Evolutionary conservation across 1,140 invertebrate species (phyloP).

Genomic region (Bombus fervidus): DNA sequence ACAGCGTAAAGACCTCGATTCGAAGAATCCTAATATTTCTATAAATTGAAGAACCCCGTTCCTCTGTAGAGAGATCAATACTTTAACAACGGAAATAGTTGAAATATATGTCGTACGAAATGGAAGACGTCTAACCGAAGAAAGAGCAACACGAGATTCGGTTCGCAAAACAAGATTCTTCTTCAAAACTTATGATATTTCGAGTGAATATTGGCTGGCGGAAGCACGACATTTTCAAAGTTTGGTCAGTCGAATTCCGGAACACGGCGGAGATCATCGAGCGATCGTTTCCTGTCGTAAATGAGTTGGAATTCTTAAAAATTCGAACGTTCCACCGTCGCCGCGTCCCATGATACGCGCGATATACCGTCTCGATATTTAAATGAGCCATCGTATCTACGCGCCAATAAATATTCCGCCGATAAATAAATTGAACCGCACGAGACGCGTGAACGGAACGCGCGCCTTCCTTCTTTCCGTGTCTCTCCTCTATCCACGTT

Average conservation of each 20-base stretch:
- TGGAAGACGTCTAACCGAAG: background rate
- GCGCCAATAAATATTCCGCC: background rate
- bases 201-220: background rate
- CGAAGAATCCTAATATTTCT: background rate
- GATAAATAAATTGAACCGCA: background rate
- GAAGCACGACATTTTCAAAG: background rate
- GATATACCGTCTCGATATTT: background rate
- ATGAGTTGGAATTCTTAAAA: background rate
- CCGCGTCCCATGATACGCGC: background rate
- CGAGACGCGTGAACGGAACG: background rate
- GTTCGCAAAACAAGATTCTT: background rate
- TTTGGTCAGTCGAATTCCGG: background rate
- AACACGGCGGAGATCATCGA: background rate
- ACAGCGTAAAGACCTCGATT: background rate
- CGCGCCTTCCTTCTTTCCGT: background rate
- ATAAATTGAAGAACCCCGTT: background rate
- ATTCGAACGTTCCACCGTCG: background rate
- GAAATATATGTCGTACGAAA: background rate
- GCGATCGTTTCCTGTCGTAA: background rate
- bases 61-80: background rate
- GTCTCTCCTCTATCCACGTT: background rate
- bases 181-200: conserved; percentile 2
- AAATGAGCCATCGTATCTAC: background rate
- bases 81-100: background rate
- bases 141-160: background rate